Percentiles rank a stretch among this genome's conserved stretches.
Conservation (phyloP, 2,113 vertebrate genomes). For the Cacatua alba region DNA sequence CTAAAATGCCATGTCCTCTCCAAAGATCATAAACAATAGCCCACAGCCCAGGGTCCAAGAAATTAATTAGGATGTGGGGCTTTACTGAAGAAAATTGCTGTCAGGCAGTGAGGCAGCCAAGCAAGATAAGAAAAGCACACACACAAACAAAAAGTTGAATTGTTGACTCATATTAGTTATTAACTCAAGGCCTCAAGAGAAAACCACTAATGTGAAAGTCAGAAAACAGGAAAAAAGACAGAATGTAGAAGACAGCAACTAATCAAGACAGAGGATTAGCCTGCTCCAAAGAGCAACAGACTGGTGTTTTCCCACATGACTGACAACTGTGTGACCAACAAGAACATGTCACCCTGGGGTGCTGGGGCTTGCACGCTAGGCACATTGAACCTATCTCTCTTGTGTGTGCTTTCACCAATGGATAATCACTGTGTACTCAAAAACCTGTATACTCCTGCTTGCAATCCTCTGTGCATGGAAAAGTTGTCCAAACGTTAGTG, state of each 20-base stretch:
- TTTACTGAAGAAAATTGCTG: background rate
- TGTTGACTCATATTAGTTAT: constrained; percentile 10
- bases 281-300: background rate
- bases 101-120: background rate
- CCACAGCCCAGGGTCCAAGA: background rate
- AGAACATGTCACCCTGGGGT: background rate
- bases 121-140: background rate
- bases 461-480: background rate
- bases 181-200: background rate
- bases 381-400: background rate
- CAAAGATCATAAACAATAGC: background rate
- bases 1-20: background rate
- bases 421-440: background rate
- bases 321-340: background rate
- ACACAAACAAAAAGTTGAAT: background rate
- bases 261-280: background rate
- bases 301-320: background rate
- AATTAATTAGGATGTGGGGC: background rate
- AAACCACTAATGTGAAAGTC: background rate
- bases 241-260: background rate
- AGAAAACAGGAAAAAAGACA: background rate
- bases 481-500: background rate
- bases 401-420: background rate
- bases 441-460: background rate
- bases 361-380: background rate